Evolutionary conservation across 1,140 invertebrate species (phyloP).

Genomic region (Trachymyrmex septentrionalis): DNA sequence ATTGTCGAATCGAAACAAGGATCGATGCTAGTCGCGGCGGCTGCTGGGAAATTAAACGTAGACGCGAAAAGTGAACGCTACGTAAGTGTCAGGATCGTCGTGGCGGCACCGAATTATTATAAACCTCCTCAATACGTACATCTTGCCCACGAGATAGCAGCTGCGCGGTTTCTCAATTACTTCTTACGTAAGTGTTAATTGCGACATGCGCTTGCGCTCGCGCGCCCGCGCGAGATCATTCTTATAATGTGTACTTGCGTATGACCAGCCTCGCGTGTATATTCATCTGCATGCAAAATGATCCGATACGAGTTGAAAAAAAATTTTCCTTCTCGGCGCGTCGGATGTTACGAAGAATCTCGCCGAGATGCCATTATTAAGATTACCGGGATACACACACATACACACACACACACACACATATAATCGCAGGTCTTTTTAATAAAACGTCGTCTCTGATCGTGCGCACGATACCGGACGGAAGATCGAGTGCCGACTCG

Average conservation of each 20-base stretch:
- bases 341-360: constrained; percentile 31
- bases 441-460: constrained; percentile 38
- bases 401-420: not conserved
- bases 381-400: not conserved
- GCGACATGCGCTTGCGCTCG: constrained; percentile 60
- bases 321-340: constrained; percentile 45
- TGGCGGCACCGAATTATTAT: constrained; percentile 69
- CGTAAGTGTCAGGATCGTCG: constrained; percentile 44
- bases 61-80: not conserved
- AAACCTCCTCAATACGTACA: constrained; percentile 60
- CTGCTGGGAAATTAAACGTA: constrained; percentile 35
- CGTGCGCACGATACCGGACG: constrained; percentile 32
- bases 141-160: constrained; percentile 64
- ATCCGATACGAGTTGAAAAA: constrained; percentile 48
- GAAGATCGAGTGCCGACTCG: constrained; percentile 46
- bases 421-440: not conserved
- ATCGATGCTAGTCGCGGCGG: not conserved
- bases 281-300: constrained; percentile 36
- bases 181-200: constrained; percentile 73
- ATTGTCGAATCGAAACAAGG: constrained; percentile 45
- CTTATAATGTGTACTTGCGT: constrained; percentile 60
- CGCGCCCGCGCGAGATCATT: constrained; percentile 64
- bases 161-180: constrained; percentile 73
- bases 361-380: constrained; percentile 51
- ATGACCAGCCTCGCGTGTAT: constrained; percentile 48